Conservation (phyloP, 2,888 invertebrate genomes). For the Eupithecia exiguata region DNA sequence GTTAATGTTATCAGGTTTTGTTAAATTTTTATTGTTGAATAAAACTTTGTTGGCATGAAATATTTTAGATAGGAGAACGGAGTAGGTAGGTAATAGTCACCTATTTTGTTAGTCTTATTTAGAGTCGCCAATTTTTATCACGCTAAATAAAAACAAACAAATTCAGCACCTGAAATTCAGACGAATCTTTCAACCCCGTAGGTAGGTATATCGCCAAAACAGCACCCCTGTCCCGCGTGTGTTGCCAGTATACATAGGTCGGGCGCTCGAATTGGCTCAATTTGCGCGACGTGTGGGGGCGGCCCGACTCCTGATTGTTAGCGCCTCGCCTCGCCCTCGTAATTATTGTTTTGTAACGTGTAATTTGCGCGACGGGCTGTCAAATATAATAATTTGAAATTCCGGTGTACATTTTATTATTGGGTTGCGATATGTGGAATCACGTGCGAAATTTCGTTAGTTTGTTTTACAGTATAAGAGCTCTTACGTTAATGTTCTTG, state of each 20-base stretch:
- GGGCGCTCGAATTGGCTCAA: conserved; percentile 65
- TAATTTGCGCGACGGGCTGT: conserved; percentile 46
- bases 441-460: conserved; percentile 11
- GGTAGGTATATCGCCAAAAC: not conserved
- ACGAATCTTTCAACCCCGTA: not conserved
- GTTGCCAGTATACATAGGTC: conserved; percentile 53
- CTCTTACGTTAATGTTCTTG: not conserved
- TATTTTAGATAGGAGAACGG: not conserved
- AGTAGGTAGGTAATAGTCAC: too few relatives aligned
- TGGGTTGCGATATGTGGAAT: conserved; percentile 31
- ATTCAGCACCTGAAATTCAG: conserved; percentile 1
- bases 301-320: conserved; percentile 52
- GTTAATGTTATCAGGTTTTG: too few relatives aligned
- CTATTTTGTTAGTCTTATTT: too few relatives aligned
- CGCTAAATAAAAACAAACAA: not conserved
- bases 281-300: conserved; percentile 56
- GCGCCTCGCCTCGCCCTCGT: conserved; percentile 49
- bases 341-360: conserved; percentile 51
- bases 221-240: conserved; percentile 36
- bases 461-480: not conserved
- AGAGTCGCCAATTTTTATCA: not conserved
- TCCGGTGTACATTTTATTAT: conserved; percentile 36
- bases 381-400: conserved; percentile 43
- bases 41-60: not conserved
- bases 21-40: too few relatives aligned